phyloP scores from a whole-genome alignment of 2,888 invertebrate genomes.

The Chrysolina americana region DNA sequence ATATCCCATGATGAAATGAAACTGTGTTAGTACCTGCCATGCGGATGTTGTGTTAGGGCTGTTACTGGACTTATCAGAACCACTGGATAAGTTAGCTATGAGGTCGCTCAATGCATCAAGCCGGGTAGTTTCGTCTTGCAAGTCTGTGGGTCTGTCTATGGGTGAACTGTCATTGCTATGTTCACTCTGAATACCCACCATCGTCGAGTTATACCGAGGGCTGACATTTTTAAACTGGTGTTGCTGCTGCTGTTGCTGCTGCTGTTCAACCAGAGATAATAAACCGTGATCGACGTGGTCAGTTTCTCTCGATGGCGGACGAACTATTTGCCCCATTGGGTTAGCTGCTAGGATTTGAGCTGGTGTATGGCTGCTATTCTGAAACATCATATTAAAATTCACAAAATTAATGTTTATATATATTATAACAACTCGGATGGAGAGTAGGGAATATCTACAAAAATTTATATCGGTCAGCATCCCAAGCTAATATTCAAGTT shows the following conservation, averaged over 20 bases:
- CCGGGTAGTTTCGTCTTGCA: constrained; percentile 61
- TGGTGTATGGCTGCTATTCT: constrained; percentile 63
- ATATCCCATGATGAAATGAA: constrained; percentile 41
- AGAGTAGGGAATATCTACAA: no score
- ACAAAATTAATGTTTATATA: not conserved
- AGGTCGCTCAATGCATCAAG: constrained; percentile 68
- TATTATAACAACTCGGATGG: no score
- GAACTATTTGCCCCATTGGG: constrained; percentile 64
- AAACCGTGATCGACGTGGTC: constrained; percentile 64
- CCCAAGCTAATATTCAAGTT: no score
- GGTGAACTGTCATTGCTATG: constrained; percentile 51
- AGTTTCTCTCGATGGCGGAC: constrained; percentile 57
- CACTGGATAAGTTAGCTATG: constrained; percentile 69
- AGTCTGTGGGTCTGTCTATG: constrained; percentile 48
- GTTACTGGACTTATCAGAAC: constrained; percentile 68
- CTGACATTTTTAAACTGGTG: constrained; percentile 44
- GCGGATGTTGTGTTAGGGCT: constrained; percentile 67
- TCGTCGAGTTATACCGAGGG: constrained; percentile 51
- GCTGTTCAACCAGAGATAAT: constrained; percentile 66
- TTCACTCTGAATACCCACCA: constrained; percentile 68
- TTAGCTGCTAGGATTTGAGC: constrained; percentile 64
- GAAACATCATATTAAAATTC: constrained; percentile 48
- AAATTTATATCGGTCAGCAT: no score
- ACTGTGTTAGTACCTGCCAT: constrained; percentile 69
- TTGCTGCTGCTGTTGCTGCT: constrained; percentile 56